Evolutionary conservation across 2,888 invertebrate genomes (phyloP).

Genomic region (Papilio demoleus): DNA sequence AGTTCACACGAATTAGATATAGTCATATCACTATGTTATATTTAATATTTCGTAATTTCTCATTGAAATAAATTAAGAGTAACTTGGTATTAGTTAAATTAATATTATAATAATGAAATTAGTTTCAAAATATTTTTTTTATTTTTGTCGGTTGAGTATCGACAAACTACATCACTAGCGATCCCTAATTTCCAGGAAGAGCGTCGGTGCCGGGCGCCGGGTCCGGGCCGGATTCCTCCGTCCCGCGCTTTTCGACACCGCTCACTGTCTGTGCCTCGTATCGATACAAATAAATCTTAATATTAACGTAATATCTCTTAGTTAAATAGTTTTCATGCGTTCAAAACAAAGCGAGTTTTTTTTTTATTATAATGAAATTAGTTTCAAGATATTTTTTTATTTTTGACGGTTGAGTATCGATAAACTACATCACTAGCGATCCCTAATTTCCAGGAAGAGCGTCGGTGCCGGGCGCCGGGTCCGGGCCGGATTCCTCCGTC

Average conservation of each 20-base stretch:
- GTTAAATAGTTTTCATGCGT: constrained; percentile 21
- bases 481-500: constrained; percentile 78
- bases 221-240: constrained; percentile 79
- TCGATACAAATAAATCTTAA: constrained; percentile 33
- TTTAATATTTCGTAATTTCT: too few relatives aligned
- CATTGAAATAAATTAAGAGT: too few relatives aligned
- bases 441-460: constrained; percentile 81
- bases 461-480: constrained; percentile 64
- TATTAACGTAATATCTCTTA: constrained; percentile 35
- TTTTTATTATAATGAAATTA: too few relatives aligned
- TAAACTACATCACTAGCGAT: constrained; percentile 59
- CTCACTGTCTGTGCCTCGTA: constrained; percentile 43
- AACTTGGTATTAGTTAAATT: too few relatives aligned
- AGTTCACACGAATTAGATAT: background rate
- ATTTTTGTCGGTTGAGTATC: constrained; percentile 16
- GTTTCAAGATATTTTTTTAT: background rate
- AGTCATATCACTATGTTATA: background rate
- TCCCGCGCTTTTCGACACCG: constrained; percentile 53
- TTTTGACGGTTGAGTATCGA: constrained; percentile 30
- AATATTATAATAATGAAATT: too few relatives aligned
- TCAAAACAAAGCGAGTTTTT: too few relatives aligned
- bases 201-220: constrained; percentile 64
- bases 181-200: constrained; percentile 81
- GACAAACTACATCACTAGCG: constrained; percentile 57
- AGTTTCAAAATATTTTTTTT: too few relatives aligned